Conservation (phyloP, 23 tunicate species). For the Diplosoma virens region DNA sequence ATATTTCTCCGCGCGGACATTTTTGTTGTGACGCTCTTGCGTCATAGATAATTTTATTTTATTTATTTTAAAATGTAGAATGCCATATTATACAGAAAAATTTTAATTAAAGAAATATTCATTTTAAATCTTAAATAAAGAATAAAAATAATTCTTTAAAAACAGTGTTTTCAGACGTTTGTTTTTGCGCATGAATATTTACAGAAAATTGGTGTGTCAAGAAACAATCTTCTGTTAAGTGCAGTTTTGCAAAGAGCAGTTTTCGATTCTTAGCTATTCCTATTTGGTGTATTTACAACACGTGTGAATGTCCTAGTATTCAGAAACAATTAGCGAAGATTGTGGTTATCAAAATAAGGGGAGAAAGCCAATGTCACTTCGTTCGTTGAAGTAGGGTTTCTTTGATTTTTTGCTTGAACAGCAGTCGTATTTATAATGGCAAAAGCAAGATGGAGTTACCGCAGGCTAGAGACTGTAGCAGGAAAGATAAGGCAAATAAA, state of each 20-base stretch:
- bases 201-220: slow-evolving; percentile 38
- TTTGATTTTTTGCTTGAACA: background rate
- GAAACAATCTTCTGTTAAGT: slow-evolving; percentile 34
- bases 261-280: slow-evolving; percentile 73
- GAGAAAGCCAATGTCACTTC: slow-evolving; percentile 73
- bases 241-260: slow-evolving; percentile 71
- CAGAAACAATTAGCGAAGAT: slow-evolving; percentile 85
- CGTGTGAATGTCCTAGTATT: slow-evolving; percentile 78
- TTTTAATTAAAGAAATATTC: too few species aligned
- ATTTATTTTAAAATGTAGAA: too few species aligned
- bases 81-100: too few species aligned
- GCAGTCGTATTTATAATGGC: background rate
- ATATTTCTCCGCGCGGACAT: background rate
- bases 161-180: too few species aligned
- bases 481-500: too few species aligned
- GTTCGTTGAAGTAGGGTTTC: slow-evolving; percentile 20
- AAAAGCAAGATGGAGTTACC: slow-evolving; percentile 4
- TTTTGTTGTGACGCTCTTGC: background rate
- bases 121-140: too few species aligned
- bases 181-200: slow-evolving; percentile 58
- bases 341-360: slow-evolving; percentile 86
- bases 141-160: too few species aligned
- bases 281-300: slow-evolving; percentile 74
- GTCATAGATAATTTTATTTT: too few species aligned
- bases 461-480: background rate